Evolutionary conservation across 2,797 vertebrate genomes (phyloP).

Genomic region (Schizothorax lantsangensis): DNA sequence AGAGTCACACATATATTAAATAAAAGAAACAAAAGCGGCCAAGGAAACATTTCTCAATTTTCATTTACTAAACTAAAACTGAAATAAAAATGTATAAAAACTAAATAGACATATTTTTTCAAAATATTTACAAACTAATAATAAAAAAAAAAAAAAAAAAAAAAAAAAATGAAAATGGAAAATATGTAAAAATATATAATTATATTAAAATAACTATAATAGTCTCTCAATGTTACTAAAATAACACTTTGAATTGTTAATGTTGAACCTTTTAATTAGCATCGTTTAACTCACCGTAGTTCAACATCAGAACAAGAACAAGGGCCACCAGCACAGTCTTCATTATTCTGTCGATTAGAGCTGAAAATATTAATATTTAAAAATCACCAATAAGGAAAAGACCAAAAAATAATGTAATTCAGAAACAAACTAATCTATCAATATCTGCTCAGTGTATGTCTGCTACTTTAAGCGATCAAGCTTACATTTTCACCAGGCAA

Average conservation of each 20-base stretch:
- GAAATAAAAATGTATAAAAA: neutral
- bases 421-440: neutral
- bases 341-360: slow-evolving; percentile 65
- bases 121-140: no score
- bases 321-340: slow-evolving; percentile 71
- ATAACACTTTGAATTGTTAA: neutral
- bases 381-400: neutral
- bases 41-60: neutral
- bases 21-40: neutral
- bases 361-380: neutral
- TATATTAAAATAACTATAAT: neutral
- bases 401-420: neutral
- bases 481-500: neutral
- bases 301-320: slow-evolving; percentile 67
- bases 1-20: neutral
- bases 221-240: neutral
- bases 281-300: slow-evolving; percentile 74
- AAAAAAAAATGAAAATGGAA: no score
- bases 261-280: slow-evolving; percentile 61
- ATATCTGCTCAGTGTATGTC: neutral
- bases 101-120: no score
- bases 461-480: neutral
- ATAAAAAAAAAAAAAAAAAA: no score
- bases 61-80: neutral
- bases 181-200: no score